A percentile compares a stretch with the other conserved stretches of the same genome.
phyloP scores from a whole-genome alignment of 1,140 invertebrate genomes.

The Nymphalis io region DNA sequence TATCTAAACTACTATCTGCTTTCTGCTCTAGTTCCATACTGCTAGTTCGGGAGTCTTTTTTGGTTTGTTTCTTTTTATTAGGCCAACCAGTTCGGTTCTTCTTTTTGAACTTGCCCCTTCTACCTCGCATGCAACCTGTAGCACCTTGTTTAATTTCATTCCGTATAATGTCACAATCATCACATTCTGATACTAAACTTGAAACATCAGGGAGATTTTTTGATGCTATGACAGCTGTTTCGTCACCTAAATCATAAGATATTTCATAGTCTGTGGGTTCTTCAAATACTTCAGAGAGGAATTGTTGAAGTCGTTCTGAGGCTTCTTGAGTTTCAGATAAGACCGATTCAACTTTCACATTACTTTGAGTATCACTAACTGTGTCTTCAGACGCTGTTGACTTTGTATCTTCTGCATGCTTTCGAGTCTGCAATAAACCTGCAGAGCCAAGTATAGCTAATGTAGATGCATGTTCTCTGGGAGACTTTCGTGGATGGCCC shows the following conservation, averaged over 20 bases:
- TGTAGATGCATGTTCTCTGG: slow-evolving; percentile 91
- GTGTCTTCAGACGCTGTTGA: slow-evolving; percentile 76
- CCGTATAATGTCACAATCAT: slow-evolving; percentile 68
- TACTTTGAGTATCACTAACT: slow-evolving; percentile 66
- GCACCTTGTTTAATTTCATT: slow-evolving; percentile 65
- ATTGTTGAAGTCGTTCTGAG: slow-evolving; percentile 69
- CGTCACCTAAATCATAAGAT: slow-evolving; percentile 61
- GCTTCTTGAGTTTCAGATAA: slow-evolving; percentile 64
- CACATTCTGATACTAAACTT: slow-evolving; percentile 68
- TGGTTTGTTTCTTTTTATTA: slow-evolving; percentile 59
- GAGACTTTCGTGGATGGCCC: slow-evolving; percentile 89
- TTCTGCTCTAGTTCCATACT: slow-evolving; percentile 57
- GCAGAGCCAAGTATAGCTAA: slow-evolving; percentile 87
- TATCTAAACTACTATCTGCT: slow-evolving; percentile 55
- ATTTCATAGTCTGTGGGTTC: slow-evolving; percentile 73
- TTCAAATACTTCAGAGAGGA: slow-evolving; percentile 74
- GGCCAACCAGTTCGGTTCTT: slow-evolving; percentile 80
- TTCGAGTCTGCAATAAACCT: slow-evolving; percentile 82
- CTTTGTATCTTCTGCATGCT: slow-evolving; percentile 73
- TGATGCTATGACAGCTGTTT: slow-evolving; percentile 52
- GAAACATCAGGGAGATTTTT: slow-evolving; percentile 64
- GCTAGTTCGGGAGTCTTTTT: slow-evolving; percentile 54
- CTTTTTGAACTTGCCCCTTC: slow-evolving; percentile 74
- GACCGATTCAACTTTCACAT: slow-evolving; percentile 57
- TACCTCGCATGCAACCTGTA: slow-evolving; percentile 35